Evolutionary conservation across 1,140 invertebrate species (phyloP), one percentile per base, ranked within the genome.

Genomic region (Megathymus violae): DNA sequence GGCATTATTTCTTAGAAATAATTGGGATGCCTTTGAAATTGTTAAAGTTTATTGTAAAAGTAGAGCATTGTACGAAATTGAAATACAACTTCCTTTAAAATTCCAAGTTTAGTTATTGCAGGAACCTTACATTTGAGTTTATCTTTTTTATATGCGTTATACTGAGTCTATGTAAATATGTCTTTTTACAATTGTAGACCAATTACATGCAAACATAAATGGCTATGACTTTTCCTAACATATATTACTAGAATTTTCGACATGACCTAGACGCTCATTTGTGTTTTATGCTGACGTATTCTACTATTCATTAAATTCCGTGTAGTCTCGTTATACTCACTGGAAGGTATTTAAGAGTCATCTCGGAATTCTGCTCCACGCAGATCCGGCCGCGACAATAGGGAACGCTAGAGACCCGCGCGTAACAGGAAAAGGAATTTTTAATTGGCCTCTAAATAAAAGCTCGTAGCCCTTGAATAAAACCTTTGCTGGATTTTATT

Each of bases 371-470:
- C 60, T 59, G 68, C 67, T 71, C 63, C 71, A 76, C 71, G 71
- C 71, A 81, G 76, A 80, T 76, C 77, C 74, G 73, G 69, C 64
- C 64, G 65, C 71, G 70, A 82, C 76, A 82, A 78, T 77, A 73
- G 71, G 41, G 66, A 64, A 51, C 70, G 70, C 69, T 58, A 59
- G 66, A 70, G 74, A 76, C 67, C 63, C 66, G 66, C 48, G 71
- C 69, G 74, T 64, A 70, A 64, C 69, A 70, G 69, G 69, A 83
- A 82, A 81, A 79, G 71, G 78, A 78, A 80, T 85, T 86, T 87
- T 83, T 88, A 86, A 88, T 88, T 88, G 85, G 83, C 80, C 67
- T 74, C 71, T 51, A 80, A 80, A 85, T 81, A 84, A 82, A 82
- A 75, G 73, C 73, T 69, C 63, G 75, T 69, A 78, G 75, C 67